Evolutionary conservation across 1,140 invertebrate species (phyloP), one percentile per base, ranked within the genome.

Genomic region (Drosophila tropicalis): DNA sequence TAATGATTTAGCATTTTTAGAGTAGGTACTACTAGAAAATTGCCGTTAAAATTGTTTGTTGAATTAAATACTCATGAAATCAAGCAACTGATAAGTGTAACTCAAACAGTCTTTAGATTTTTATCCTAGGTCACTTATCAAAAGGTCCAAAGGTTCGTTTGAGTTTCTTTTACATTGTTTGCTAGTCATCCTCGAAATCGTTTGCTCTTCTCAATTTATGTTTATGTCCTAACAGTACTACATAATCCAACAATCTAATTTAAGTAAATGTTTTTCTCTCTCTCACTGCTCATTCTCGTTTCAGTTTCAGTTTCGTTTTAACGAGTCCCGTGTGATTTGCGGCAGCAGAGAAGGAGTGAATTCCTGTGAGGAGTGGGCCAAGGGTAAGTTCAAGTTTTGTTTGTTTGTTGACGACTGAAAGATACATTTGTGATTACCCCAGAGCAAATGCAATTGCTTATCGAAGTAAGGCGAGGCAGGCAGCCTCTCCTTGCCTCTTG

Each of bases 351-450:
- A 40, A 40, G 2, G 55, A 44, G 36, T 51, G 61, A 39, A 64
- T 67, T 66, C 34, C 12, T 39, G 12, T 4, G 10, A 44, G 44
- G 44, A 51, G 17, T 22, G 44, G 44, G 44, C 44, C 44, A 54
- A 47, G 83, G 76, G 83, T 87, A 79, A 86, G 83, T 87, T 79
- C 64, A 67, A 47, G 41, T 40, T 22, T 62, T 44, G 51, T 39
- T 39, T 39, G 10, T 12, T 54, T 57, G 62, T 44, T 57, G 36
- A 22, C 51, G 58, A 13, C 39, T 22, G 17, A 67, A 69, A 83
- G 79, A 86, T 82, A 86, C 79, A 82, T 78, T 82, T 85, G 70
- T 76, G 82, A 79, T 87, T 86, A 87, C 73, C 69, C 73, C 67
- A 65, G 66, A 64, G 73, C 51, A 51, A 51, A 51, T 74, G 72